Evolutionary conservation across 2,888 invertebrate species (phyloP).

Genomic region (Cabera pusaria): DNA sequence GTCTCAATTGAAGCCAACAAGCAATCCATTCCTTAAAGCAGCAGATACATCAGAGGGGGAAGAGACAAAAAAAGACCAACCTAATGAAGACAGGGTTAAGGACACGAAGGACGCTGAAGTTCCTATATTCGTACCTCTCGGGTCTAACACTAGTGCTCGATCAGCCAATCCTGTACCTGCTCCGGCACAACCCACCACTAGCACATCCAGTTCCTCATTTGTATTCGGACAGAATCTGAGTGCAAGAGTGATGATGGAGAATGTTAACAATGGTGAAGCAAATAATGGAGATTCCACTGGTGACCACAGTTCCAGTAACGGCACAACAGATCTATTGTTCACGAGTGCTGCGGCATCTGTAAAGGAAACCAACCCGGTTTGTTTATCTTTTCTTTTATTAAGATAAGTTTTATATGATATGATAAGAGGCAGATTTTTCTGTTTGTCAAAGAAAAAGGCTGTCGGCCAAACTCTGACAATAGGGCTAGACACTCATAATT

Average conservation of each 20-base stretch:
- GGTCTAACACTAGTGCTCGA: conserved; percentile 56
- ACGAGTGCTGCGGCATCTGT: conserved; percentile 87
- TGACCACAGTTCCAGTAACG: conserved; percentile 77
- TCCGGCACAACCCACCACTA: conserved; percentile 54
- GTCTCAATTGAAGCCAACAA: conserved; percentile 65
- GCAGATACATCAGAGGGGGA: conserved; percentile 38
- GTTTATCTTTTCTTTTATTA: too few species aligned
- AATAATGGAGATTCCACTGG: conserved; percentile 72
- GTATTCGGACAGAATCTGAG: conserved; percentile 96
- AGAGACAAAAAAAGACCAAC: conserved; percentile 45
- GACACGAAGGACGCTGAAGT: conserved; percentile 59
- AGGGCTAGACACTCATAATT: too few species aligned
- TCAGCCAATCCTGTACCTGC: conserved; percentile 79
- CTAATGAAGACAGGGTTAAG: conserved; percentile 53
- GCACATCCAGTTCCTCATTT: conserved; percentile 84
- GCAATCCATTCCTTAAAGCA: conserved; percentile 67
- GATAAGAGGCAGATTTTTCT: too few species aligned
- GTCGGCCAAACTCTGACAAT: too few species aligned
- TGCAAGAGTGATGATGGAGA: conserved; percentile 89
- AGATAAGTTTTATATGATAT: too few species aligned
- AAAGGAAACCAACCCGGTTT: conserved; percentile 70
- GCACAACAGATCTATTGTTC: conserved; percentile 87
- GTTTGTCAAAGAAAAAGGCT: too few species aligned
- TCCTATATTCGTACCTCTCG: conserved; percentile 76
- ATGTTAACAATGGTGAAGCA: conserved; percentile 76